Base-by-base conservation (phyloP, 2,888 invertebrate genomes). In the Eilema depressum region DNA sequence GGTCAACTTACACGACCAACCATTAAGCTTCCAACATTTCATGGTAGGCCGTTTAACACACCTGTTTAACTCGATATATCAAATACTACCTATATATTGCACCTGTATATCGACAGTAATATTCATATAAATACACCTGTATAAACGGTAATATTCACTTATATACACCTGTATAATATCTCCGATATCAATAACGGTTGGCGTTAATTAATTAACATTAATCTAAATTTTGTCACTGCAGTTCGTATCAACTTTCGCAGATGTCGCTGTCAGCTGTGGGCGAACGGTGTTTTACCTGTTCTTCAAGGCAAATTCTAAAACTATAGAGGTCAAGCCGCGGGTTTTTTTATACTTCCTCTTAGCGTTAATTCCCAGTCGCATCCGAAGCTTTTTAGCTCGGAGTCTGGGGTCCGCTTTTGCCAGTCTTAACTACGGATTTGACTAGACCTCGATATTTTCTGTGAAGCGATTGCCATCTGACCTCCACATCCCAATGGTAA, bases 51-150 rank as follows among this genome's bases (percentile, higher is more conserved):
- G 2, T 53, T 53, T 53, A 53, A 53, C n/a, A 3, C 53, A 53
- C n/a, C 53, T 53, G 53, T 53, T n/a, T 53, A 10, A 53, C 1
- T n/a, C 10, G n/a, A 53, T 53, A n/a, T 20, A 53, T 53, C 53
- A 47, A 47, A 47, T 47, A 47, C n/a, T 1, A 53, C 53, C 2
- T 53, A 10, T 47, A 20, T n/a, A 53, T 10, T 53, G n/a, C 53
- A 53, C n/a, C 53, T 53, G 53, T 53, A 53, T 53, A 53, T n/a
- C n/a, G 2, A 53, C 10, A n/a, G 20, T 53, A 53, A 53, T 53
- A 53, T 53, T 10, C 53, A 53, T n/a, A n/a, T n/a, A n/a, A n/a
- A n/a, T n/a, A 53, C 53, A 53, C n/a, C 53, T 53, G 53, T 53
- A 53, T 53, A 53, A 10, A 53, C 10, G 53, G 20, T 53, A 53